Conservation (phyloP, 2,797 vertebrate genomes). For the Scolopax bukidnonensis region DNA sequence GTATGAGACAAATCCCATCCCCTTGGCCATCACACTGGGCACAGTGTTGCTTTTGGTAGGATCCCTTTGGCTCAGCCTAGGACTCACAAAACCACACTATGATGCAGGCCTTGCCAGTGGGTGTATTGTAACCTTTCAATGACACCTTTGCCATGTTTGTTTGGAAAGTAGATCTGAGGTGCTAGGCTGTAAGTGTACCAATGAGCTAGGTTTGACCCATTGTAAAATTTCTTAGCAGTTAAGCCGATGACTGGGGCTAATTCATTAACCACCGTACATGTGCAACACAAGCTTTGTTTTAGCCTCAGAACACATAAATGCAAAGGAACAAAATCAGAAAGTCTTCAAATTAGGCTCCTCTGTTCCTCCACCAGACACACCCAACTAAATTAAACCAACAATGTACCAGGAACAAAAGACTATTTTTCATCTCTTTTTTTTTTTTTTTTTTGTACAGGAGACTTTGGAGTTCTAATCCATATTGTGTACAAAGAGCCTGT, state of each 20-base stretch:
- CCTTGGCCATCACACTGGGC: background rate
- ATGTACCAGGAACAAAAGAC: background rate
- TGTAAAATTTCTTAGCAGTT: background rate
- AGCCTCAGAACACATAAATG: background rate
- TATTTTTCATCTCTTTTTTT: background rate
- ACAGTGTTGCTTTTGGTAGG: background rate
- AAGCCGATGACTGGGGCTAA: background rate
- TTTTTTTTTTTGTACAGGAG: background rate
- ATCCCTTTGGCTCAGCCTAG: background rate
- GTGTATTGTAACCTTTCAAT: background rate
- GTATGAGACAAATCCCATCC: background rate
- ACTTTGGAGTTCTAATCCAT: background rate
- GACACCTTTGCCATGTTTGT: background rate
- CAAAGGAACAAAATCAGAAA: background rate
- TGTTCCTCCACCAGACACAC: background rate
- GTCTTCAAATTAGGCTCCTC: background rate
- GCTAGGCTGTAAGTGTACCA: background rate
- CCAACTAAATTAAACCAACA: background rate
- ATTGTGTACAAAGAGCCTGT: background rate
- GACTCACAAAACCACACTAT: fast-evolving
- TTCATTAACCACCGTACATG: background rate
- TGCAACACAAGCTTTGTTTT: background rate
- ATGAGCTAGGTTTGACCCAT: background rate
- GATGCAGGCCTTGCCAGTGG: background rate
- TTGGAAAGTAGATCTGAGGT: background rate